Base-by-base conservation (phyloP, 2,797 vertebrate species). In the Thaleichthys pacificus region DNA sequence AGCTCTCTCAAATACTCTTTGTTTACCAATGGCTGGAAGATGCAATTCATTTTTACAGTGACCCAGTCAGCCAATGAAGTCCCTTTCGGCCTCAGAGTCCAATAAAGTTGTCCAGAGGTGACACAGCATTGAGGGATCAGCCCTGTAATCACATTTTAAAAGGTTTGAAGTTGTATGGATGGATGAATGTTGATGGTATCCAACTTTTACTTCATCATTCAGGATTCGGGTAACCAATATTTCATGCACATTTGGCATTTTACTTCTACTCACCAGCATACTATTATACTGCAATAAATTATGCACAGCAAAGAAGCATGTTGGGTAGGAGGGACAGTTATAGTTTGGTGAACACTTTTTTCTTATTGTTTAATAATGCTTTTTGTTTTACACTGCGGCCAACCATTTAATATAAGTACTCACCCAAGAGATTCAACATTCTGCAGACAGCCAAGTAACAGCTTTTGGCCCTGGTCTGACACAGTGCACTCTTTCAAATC, bases 21-120 rank as follows among this genome's bases (percentile, higher is more conserved):
- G 57, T 32, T 71, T 6, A 38, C 66, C 80, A n/a, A 21, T 22
- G 17, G 73, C 71, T 70, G 80, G 75, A 56, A 89, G 73, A 42
- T 82, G 65, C 42, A 89, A 7, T 47, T 62, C 54, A 68, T 82
- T 79, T 69, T 26, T 54, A 65, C 63, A 60, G 19, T 78, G 22
- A 5, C 3, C 1, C 0, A 85, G 69, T 63, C 85, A 77, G 0
- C 30, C 61, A 1, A 5, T 15, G 19, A 70, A 11, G 21, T 81
- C 57, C 57, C 51, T 63, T 60, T 72, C 14, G 0, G 7, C 30
- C 42, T 75, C 78, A 61, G 30, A 67, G 24, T 69, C 67, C n/a
- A 88, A 75, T 24, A 72, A 19, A 3, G 35, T 26, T 35, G 38
- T 58, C 83, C 76, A 88, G 3, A 88, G 61, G 60, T 86, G 76